Evolutionary conservation across 2,113 vertebrate species (phyloP).

Genomic region (Myrmophylax atrothorax): DNA sequence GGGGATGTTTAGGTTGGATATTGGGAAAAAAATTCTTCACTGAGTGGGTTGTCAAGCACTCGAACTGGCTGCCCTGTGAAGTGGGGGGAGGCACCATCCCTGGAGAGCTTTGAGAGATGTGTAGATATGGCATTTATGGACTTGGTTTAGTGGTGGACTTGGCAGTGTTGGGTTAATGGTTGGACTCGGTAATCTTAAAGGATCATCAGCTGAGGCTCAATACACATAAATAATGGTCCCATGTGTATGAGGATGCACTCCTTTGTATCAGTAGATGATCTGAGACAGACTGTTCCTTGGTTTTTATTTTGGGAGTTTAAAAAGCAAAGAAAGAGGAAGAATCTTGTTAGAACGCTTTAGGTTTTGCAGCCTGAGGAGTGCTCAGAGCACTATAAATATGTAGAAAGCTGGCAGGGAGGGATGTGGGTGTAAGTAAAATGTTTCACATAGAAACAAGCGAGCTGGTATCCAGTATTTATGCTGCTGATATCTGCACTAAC

Average conservation of each 20-base stretch:
- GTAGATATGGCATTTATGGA: neutral
- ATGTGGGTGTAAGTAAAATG: neutral
- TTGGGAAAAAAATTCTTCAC: neutral
- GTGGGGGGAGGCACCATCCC: neutral
- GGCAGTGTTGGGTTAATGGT: neutral
- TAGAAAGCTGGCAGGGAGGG: neutral
- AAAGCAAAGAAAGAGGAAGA: neutral
- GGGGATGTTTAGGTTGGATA: neutral
- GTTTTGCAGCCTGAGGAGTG: neutral
- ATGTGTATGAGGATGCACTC: neutral
- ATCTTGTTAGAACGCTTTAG: neutral
- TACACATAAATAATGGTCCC: neutral
- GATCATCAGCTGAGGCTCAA: neutral
- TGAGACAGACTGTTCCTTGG: neutral
- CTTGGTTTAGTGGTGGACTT: neutral
- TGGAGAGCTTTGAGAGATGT: neutral
- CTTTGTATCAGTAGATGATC: neutral
- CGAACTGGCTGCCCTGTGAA: neutral
- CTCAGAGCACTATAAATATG: neutral
- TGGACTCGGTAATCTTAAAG: neutral
- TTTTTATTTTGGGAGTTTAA: neutral
- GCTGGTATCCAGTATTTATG: neutral
- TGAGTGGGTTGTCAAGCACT: neutral
- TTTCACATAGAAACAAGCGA: neutral
- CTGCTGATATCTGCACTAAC: neutral